These are phyloP conservation scores for Esperia sulphurella DNA, from an alignment of 2,888 invertebrate species.

Conservation along the genomic window DNA sequence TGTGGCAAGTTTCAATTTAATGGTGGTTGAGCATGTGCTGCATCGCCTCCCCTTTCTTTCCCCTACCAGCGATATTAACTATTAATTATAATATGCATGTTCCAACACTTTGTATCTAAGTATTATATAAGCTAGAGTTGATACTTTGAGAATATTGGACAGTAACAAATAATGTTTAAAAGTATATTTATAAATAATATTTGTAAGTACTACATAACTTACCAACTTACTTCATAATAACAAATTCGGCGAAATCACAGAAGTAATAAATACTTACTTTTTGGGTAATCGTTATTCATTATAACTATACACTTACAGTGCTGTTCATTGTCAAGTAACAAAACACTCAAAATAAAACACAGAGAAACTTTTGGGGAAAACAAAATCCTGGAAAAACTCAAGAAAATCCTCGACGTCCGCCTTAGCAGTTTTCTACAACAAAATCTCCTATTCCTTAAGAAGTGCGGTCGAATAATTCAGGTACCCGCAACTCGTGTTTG, in stretches of 20 bases:
- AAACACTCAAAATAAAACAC: slow-evolving; percentile 5
- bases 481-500: slow-evolving; percentile 54
- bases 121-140: too few relatives aligned
- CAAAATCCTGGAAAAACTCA: slow-evolving; percentile 8
- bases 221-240: slow-evolving; percentile 54
- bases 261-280: slow-evolving; percentile 84
- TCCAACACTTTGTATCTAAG: too few relatives aligned
- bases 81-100: slow-evolving; percentile 43
- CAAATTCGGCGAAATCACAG: slow-evolving; percentile 99
- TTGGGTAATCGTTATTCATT: background rate
- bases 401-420: slow-evolving; percentile 7
- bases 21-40: slow-evolving; percentile 73
- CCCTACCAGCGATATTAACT: slow-evolving; percentile 45
- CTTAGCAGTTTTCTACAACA: slow-evolving; percentile 13
- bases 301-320: background rate
- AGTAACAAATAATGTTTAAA: too few relatives aligned
- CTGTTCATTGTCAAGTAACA: background rate
- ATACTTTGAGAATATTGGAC: too few relatives aligned
- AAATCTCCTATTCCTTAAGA: slow-evolving; percentile 48
- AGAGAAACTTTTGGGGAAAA: slow-evolving; percentile 6
- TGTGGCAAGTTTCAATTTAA: slow-evolving; percentile 74
- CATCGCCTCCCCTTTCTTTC: slow-evolving; percentile 34
- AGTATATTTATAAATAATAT: too few relatives aligned
- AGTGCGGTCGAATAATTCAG: slow-evolving; percentile 72
- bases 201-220: too few relatives aligned